These are phyloP conservation scores for Chionodraco myersi DNA, from an alignment of 2,113 vertebrate genomes.

Conservation along the genomic window DNA sequence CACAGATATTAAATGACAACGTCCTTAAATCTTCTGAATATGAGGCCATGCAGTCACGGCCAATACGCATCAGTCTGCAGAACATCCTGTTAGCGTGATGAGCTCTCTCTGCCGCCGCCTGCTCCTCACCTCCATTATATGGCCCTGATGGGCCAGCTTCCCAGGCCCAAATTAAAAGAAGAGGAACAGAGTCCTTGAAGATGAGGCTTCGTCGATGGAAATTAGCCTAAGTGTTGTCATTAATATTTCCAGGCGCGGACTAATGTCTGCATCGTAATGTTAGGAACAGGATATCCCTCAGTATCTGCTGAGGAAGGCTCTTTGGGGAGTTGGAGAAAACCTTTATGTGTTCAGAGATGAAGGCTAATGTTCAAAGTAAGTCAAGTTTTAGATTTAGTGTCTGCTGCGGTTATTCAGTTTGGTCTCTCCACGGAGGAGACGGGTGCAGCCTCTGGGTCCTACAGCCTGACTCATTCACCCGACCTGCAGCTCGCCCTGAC, in stretches of 20 bases:
- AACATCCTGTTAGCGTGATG: constrained; percentile 75
- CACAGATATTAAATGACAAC: constrained; percentile 63
- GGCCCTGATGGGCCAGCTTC: constrained; percentile 69
- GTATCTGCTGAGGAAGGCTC: constrained; percentile 68
- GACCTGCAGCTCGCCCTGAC: background rate
- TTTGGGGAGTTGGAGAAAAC: constrained; percentile 62
- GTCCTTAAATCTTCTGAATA: constrained; percentile 75
- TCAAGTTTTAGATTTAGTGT: constrained; percentile 56
- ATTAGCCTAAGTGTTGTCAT: constrained; percentile 81
- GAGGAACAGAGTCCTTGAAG: constrained; percentile 73
- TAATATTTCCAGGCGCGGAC: constrained; percentile 67
- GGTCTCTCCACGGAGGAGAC: background rate
- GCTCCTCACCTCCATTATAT: constrained; percentile 75
- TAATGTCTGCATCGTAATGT: constrained; percentile 67
- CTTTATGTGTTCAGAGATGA: constrained; percentile 64
- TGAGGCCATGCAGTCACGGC: constrained; percentile 68
- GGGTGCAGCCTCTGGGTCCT: background rate
- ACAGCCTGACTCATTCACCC: background rate
- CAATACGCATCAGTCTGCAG: constrained; percentile 72
- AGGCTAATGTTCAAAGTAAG: constrained; percentile 59
- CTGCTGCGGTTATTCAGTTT: constrained; percentile 13
- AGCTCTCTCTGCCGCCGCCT: constrained; percentile 62
- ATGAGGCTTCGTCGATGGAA: constrained; percentile 61
- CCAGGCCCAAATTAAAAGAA: constrained; percentile 75
- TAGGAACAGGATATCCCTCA: constrained; percentile 66